phyloP scores from a whole-genome alignment of 2,797 vertebrate species.

The Acanthis flammea region DNA sequence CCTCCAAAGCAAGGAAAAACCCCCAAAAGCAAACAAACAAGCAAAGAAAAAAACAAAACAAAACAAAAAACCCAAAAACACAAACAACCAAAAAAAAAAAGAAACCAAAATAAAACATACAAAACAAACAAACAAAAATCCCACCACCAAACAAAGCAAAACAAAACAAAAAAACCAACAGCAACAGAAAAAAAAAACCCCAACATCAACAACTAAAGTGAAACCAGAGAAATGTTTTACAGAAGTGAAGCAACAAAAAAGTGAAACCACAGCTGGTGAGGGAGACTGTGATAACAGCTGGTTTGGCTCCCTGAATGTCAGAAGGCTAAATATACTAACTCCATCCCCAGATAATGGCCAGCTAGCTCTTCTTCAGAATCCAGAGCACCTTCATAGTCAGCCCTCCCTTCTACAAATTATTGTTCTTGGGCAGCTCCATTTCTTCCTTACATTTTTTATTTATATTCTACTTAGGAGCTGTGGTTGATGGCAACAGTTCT shows the following conservation, averaged over 20 bases:
- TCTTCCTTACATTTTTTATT: background rate
- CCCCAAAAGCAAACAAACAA: no score
- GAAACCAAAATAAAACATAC: background rate
- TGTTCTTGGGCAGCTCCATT: background rate
- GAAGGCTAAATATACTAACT: background rate
- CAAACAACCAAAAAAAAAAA: background rate
- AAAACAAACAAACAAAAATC: background rate
- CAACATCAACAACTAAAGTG: background rate
- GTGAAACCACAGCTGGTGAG: background rate
- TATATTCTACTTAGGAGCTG: rapidly evolving
- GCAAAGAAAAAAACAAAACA: no score
- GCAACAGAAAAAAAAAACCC: no score
- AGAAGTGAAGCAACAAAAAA: background rate
- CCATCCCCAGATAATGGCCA: background rate
- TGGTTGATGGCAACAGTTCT: background rate
- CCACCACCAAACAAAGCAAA: background rate
- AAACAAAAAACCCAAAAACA: no score
- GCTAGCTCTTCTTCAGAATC: background rate
- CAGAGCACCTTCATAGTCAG: background rate
- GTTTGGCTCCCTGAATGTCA: background rate
- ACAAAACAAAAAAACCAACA: background rate
- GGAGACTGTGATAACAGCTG: background rate
- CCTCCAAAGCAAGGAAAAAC: background rate
- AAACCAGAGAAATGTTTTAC: background rate
- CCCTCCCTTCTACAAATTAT: background rate